A percentile compares a stretch with the other conserved stretches of the same genome.
Conservation (phyloP, 2,797 vertebrate species). For the Periophthalmus magnuspinnatus region DNA sequence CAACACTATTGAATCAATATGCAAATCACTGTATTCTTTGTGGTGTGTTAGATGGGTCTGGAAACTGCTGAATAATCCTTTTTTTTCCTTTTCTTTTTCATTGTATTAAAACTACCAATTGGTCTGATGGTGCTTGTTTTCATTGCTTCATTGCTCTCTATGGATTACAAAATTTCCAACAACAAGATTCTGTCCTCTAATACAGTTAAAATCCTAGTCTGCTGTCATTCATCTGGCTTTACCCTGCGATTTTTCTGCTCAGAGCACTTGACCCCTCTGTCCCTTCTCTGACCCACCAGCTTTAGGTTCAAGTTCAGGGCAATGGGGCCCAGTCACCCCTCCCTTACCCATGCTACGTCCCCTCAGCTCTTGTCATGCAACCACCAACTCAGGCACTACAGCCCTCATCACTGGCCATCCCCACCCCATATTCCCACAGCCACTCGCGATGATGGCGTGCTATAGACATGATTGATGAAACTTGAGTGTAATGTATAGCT, state of each 20-base stretch:
- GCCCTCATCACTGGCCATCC: slow-evolving; percentile 18
- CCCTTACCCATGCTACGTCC: slow-evolving; percentile 24
- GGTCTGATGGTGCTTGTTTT: neutral
- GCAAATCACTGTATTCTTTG: neutral
- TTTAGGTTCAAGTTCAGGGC: slow-evolving; percentile 73
- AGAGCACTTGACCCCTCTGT: slow-evolving; percentile 54
- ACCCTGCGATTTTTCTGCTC: slow-evolving; percentile 32
- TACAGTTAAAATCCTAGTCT: slow-evolving; percentile 28
- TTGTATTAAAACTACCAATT: neutral
- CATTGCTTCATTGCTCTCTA: neutral
- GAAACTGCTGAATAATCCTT: no score
- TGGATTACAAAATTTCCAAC: neutral
- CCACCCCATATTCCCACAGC: slow-evolving; percentile 15
- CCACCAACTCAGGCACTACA: slow-evolving; percentile 7
- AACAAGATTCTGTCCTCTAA: slow-evolving; percentile 12
- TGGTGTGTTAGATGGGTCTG: no score
- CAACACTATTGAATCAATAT: no score
- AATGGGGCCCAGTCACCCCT: slow-evolving; percentile 51
- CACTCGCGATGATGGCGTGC: slow-evolving; percentile 23
- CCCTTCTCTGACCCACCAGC: slow-evolving; percentile 46
- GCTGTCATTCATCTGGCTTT: slow-evolving; percentile 53
- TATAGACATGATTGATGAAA: slow-evolving; percentile 39
- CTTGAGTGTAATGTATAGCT: slow-evolving; percentile 11
- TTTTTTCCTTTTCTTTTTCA: neutral
- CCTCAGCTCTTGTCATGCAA: slow-evolving; percentile 11